Conservation (phyloP, 2,888 invertebrate species). For the Mactromeris polynyma region DNA sequence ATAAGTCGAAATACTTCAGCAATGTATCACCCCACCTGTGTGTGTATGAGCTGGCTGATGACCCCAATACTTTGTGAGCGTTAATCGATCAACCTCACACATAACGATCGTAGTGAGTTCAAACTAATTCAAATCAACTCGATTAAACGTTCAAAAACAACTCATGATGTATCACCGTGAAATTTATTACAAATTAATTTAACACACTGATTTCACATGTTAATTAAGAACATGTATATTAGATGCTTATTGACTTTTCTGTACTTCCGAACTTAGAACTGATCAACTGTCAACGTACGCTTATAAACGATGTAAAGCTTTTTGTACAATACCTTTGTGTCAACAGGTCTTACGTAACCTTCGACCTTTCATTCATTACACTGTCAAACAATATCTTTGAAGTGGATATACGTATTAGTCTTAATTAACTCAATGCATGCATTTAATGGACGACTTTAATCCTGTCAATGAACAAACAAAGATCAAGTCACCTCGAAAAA, state of each 20-base stretch:
- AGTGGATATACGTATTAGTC: conserved; percentile 30
- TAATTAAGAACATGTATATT: neutral
- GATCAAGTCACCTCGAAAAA: neutral
- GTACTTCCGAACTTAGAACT: neutral
- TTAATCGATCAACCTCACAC: neutral
- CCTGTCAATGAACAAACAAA: neutral
- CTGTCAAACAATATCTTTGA: conserved; percentile 62
- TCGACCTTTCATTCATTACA: conserved; percentile 51
- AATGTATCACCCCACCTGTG: conserved; percentile 34
- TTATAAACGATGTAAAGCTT: neutral
- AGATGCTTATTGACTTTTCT: neutral
- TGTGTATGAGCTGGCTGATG: neutral
- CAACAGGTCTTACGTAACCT: conserved; percentile 49
- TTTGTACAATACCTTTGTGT: neutral
- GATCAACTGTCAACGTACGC: neutral
- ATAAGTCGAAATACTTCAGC: conserved; percentile 34
- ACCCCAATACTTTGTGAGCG: neutral
- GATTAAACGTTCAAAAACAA: conserved; percentile 10
- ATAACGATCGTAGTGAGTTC: conserved; percentile 3
- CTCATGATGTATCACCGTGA: neutral
- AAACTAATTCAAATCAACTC: conserved; percentile 24
- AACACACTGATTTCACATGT: neutral
- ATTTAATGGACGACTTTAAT: neutral
- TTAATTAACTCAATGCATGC: conserved; percentile 61
- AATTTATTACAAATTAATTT: conserved; percentile 5